Evolutionary conservation across 2,113 vertebrate species (phyloP), one percentile per base, ranked within the genome.

Genomic region (Nanorana parkeri): DNA sequence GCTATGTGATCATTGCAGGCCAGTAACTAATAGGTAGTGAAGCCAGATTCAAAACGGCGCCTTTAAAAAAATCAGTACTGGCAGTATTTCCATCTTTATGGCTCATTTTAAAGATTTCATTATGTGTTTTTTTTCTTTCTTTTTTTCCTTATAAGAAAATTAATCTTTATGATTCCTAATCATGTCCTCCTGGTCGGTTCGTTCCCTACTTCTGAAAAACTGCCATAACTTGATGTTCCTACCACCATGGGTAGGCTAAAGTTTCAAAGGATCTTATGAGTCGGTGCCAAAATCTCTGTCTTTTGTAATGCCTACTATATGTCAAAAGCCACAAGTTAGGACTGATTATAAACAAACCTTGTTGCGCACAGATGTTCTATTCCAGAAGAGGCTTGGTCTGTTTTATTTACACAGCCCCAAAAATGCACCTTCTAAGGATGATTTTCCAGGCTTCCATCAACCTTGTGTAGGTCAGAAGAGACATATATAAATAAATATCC

Each of bases 401-500:
- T 67, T 82, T 75, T 81, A 81, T 74, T 69, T 80, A 72, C 17
- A 52, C 60, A 74, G 64, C 19, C 47, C n/a, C 56, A 63, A 60
- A 36, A 47, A 20, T 56, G 32, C 65, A 74, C 61, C 61, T 74
- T 74, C 24, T 54, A 36, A 41, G 29, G 26, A 81, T 82, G 69
- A 82, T 65, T 74, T 82, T 64, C 16, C 55, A 41, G 61, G 71
- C 60, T 29, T 82, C 79, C 52, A 73, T 74, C 80, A 82, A 64
- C 80, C 28, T 36, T 17, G 60, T 26, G 80, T 24, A 67, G 69
- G 28, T 56, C 80, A 74, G 6, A 67, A 55, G 17, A 75, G 80
- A 82, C 69, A 65, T 74, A 73, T 51, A 56, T 66, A 82, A 82
- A 82, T 82, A 65, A 75, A 74, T 75, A 58, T 52, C n/a, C 54